A percentile compares a stretch with the other conserved stretches of the same genome.
These are phyloP conservation scores for Gadopsis marmoratus DNA, from an alignment of 2,797 vertebrate genomes.

Conservation along the genomic window DNA sequence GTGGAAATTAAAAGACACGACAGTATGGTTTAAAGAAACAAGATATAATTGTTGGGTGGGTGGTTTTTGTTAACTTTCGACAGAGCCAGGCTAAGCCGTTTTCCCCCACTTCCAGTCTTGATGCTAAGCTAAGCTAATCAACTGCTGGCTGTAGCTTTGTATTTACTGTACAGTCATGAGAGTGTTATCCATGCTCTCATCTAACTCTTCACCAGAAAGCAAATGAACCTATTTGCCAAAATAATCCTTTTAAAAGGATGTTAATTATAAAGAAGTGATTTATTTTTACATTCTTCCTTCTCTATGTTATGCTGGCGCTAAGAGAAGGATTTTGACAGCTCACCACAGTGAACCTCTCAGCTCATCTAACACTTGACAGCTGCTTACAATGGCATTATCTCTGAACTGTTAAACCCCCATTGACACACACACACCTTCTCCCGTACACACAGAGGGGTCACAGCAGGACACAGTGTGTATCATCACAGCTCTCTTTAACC, in stretches of 20 bases:
- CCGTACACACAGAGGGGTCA: slow-evolving; percentile 43
- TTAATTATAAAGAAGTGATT: background rate
- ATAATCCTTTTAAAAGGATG: background rate
- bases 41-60: background rate
- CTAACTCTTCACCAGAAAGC: background rate
- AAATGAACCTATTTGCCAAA: background rate
- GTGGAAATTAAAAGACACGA: background rate
- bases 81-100: background rate
- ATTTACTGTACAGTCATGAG: background rate
- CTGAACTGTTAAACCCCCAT: slow-evolving; percentile 66
- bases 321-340: slow-evolving; percentile 64
- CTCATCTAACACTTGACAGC: slow-evolving; percentile 79
- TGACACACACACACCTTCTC: slow-evolving; percentile 59
- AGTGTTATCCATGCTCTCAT: background rate
- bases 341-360: slow-evolving; percentile 55
- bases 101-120: background rate
- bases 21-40: background rate
- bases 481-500: slow-evolving; percentile 47
- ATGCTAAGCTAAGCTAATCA: background rate
- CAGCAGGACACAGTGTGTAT: slow-evolving; percentile 59
- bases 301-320: slow-evolving; percentile 29
- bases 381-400: slow-evolving; percentile 73
- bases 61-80: background rate
- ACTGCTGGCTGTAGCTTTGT: background rate
- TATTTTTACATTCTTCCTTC: slow-evolving; percentile 21